A percentile compares a stretch with the other conserved stretches of the same genome.
Evolutionary conservation across 2,888 invertebrate species (phyloP).

Genomic region (Drosophila neutralis): DNA sequence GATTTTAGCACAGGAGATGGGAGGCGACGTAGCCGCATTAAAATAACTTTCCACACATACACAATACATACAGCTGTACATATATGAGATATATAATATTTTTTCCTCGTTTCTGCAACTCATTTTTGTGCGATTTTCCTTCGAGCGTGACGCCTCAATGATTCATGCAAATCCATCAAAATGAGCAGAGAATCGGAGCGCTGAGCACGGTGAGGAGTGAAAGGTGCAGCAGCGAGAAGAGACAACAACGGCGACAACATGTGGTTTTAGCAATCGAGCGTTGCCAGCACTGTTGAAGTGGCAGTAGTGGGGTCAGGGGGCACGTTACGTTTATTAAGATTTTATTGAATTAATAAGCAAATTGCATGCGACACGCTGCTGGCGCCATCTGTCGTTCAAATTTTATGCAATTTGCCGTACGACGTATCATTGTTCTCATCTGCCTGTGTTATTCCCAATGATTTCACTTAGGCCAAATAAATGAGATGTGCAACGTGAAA

Average conservation of each 20-base stretch:
- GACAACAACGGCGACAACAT: constrained; percentile 56
- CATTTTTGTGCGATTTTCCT: constrained; percentile 67
- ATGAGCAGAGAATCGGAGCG: constrained; percentile 14
- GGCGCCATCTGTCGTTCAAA: constrained; percentile 75
- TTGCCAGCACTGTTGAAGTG: constrained; percentile 23
- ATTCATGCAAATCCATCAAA: constrained; percentile 82
- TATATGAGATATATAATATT: constrained; percentile 59
- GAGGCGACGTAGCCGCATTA: constrained; percentile 55
- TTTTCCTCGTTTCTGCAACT: constrained; percentile 51
- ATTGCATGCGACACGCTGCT: constrained; percentile 77
- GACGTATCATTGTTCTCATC: constrained; percentile 41
- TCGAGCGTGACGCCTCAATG: constrained; percentile 81
- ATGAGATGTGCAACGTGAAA: constrained; percentile 46
- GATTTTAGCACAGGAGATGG: constrained; percentile 59
- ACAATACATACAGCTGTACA: constrained; percentile 6
- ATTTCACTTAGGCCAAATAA: constrained; percentile 42
- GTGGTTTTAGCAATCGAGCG: constrained; percentile 67
- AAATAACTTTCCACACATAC: constrained; percentile 70
- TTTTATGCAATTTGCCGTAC: constrained; percentile 52
- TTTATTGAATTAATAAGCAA: constrained; percentile 78
- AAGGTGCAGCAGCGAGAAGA: not conserved
- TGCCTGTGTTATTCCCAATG: constrained; percentile 23
- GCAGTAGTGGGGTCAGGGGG: not conserved
- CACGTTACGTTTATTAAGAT: constrained; percentile 65
- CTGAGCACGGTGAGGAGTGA: not conserved